Evolutionary conservation across 2,113 vertebrate genomes (phyloP).

Genomic region (Triplophysa siluroides): DNA sequence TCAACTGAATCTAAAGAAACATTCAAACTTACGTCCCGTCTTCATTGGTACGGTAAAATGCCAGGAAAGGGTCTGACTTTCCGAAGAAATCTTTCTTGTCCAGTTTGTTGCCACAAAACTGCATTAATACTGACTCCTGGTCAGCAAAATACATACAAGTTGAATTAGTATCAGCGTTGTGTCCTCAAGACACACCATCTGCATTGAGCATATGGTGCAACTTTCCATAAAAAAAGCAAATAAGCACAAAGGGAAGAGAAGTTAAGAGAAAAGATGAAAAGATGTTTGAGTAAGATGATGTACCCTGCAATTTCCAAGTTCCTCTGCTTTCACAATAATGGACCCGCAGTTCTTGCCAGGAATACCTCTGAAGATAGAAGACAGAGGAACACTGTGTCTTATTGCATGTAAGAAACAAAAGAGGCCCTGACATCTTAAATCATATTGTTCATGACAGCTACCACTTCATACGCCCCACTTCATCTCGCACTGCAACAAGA

Average conservation of each 20-base stretch:
- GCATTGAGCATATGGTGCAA: background rate
- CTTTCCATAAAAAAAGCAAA: background rate
- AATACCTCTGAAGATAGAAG: slow-evolving; percentile 80
- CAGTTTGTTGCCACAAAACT: slow-evolving; percentile 90
- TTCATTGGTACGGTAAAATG: slow-evolving; percentile 89
- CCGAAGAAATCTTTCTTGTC: slow-evolving; percentile 95
- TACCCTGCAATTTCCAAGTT: slow-evolving; percentile 92
- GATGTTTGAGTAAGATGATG: slow-evolving; percentile 47
- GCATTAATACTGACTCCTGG: slow-evolving; percentile 88
- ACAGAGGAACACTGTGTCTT: background rate
- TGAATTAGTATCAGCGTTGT: background rate
- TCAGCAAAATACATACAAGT: slow-evolving; percentile 7
- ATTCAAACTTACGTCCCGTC: slow-evolving; percentile 83
- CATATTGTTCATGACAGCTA: background rate
- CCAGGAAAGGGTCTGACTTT: slow-evolving; percentile 89
- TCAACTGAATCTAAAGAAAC: slow-evolving; percentile 1
- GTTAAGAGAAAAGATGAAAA: background rate
- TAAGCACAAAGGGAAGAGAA: background rate
- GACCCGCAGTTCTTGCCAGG: slow-evolving; percentile 93
- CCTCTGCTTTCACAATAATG: slow-evolving; percentile 91
- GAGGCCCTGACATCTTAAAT: background rate
- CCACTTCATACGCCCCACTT: background rate
- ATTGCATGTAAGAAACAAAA: background rate
- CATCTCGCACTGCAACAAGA: background rate
- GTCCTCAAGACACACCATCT: background rate